Evolutionary conservation across 2,888 invertebrate genomes (phyloP).

Genomic region (Erebia ligea): DNA sequence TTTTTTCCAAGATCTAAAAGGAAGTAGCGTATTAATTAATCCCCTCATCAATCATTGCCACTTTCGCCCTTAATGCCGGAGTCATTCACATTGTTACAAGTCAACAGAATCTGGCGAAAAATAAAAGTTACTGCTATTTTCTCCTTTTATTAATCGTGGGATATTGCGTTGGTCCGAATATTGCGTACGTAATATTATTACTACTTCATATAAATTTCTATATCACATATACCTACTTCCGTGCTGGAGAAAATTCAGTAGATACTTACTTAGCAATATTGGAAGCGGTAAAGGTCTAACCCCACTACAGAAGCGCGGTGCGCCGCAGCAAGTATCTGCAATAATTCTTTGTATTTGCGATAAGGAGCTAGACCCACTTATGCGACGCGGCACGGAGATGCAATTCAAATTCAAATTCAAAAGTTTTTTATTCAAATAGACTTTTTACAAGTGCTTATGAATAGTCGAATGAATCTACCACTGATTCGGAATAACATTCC

Average conservation of each 20-base stretch:
- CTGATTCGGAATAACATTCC: too few species aligned
- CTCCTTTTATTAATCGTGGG: slow-evolving; percentile 33
- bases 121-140: slow-evolving; percentile 42
- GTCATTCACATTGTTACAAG: slow-evolving; percentile 55
- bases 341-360: not conserved
- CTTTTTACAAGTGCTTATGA: too few species aligned
- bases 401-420: too few species aligned
- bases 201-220: not conserved
- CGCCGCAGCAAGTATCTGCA: too few species aligned
- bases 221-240: not conserved
- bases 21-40: slow-evolving; percentile 65
- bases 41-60: slow-evolving; percentile 56
- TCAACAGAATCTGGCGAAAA: slow-evolving; percentile 46
- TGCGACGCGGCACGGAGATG: too few species aligned
- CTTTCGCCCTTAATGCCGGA: slow-evolving; percentile 50
- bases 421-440: too few species aligned
- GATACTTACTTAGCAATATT: not conserved
- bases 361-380: too few species aligned
- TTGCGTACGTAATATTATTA: slow-evolving; percentile 6
- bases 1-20: slow-evolving; percentile 63
- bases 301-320: too few species aligned
- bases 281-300: not conserved
- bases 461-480: too few species aligned
- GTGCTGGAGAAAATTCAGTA: not conserved
- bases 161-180: slow-evolving; percentile 16